These are phyloP conservation scores for Antheraea assamensis DNA, from an alignment of 2,888 invertebrate species.

Conservation along the genomic window DNA sequence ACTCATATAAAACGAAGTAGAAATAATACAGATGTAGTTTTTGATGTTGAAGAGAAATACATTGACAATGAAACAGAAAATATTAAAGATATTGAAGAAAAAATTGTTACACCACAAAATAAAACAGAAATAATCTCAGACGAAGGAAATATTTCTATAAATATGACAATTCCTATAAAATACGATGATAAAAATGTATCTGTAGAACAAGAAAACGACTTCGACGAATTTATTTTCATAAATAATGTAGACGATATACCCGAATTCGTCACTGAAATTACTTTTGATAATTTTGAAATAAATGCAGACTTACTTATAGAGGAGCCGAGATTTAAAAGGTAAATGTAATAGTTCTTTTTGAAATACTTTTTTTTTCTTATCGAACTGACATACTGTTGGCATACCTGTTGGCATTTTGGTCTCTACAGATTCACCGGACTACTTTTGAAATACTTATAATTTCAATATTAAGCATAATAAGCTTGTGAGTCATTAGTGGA, in stretches of 20 bases:
- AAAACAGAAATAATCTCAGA: neutral
- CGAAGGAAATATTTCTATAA: neutral
- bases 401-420: too few species aligned
- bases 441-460: too few species aligned
- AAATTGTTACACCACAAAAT: neutral
- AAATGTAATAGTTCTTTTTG: constrained; percentile 3
- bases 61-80: neutral
- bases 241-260: neutral
- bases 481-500: too few species aligned
- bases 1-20: neutral
- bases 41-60: neutral
- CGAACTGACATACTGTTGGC: too few species aligned
- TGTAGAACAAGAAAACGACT: constrained; percentile 10
- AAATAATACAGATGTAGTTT: constrained; percentile 4
- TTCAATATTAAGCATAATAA: too few species aligned
- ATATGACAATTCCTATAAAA: constrained; percentile 4
- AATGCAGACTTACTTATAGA: neutral
- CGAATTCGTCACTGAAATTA: neutral
- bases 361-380: too few species aligned
- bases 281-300: constrained; percentile 10
- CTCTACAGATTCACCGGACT: too few species aligned
- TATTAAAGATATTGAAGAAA: neutral
- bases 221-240: constrained; percentile 19
- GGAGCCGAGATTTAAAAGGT: constrained; percentile 36
- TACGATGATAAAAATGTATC: constrained; percentile 2